These are phyloP conservation scores for Lithophane leautieri DNA, from an alignment of 2,888 invertebrate genomes.

Conservation along the genomic window DNA sequence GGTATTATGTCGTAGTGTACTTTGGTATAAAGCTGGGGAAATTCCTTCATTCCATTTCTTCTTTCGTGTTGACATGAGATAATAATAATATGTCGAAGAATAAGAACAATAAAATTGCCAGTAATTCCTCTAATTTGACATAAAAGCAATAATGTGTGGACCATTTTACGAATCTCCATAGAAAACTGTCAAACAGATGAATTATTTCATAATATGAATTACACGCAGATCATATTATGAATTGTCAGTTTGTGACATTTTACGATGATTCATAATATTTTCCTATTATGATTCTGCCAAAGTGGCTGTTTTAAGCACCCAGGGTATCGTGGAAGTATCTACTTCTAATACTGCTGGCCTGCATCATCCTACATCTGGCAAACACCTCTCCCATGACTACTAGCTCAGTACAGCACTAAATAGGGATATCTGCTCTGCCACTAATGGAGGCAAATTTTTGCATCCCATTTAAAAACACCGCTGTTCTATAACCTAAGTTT, in stretches of 20 bases:
- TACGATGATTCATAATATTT: too few species aligned
- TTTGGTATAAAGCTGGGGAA: not conserved
- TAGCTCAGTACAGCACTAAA: not conserved
- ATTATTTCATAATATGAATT: too few species aligned
- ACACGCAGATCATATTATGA: too few species aligned
- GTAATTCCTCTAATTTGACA: too few species aligned
- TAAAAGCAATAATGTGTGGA: too few species aligned
- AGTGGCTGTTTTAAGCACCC: too few species aligned
- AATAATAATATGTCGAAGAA: not conserved
- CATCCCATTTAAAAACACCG: not conserved
- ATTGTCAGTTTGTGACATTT: too few species aligned
- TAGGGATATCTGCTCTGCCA: too few species aligned
- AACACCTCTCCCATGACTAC: not conserved
- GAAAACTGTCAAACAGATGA: too few species aligned
- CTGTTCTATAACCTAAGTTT: not conserved
- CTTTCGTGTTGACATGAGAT: not conserved
- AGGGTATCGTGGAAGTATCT: not conserved
- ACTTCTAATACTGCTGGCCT: not conserved
- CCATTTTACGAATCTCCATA: too few species aligned
- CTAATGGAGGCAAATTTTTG: too few species aligned
- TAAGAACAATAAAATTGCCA: not conserved
- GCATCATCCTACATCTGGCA: not conserved
- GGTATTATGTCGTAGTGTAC: slow-evolving; percentile 10
- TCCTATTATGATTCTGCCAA: too few species aligned
- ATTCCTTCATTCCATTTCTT: not conserved